A percentile compares a stretch with the other conserved stretches of the same genome.
These are phyloP conservation scores for Venturia canescens DNA, from an alignment of 1,140 invertebrate genomes.

Conservation along the genomic window DNA sequence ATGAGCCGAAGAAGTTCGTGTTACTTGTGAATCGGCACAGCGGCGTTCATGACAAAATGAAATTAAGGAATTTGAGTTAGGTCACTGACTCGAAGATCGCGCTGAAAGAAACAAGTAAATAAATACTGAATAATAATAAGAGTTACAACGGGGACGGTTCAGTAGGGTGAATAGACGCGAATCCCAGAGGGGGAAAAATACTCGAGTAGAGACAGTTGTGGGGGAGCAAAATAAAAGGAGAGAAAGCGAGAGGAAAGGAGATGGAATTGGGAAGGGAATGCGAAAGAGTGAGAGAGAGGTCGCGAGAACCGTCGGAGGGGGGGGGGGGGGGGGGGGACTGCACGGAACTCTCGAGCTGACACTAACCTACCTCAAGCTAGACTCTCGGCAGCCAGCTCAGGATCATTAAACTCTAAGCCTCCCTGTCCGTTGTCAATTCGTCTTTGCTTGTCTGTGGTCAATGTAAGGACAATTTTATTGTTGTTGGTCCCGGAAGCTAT, in stretches of 20 bases:
- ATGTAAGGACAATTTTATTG: neutral
- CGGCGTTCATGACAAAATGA: neutral
- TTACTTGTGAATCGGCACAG: neutral
- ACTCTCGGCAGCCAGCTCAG: constrained; percentile 1
- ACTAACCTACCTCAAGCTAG: constrained; percentile 45
- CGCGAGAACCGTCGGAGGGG: neutral
- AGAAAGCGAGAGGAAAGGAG: neutral
- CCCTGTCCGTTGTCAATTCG: neutral
- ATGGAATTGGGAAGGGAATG: neutral
- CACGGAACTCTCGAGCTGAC: constrained; percentile 20
- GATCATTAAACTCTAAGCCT: constrained; percentile 33
- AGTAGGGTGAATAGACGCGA: constrained; percentile 12
- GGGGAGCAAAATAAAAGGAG: neutral
- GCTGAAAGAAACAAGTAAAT: constrained; percentile 8
- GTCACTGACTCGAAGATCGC: neutral
- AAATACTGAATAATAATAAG: constrained; percentile 16
- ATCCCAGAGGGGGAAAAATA: neutral
- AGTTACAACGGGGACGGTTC: neutral
- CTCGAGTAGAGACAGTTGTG: neutral
- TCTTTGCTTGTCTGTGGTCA: constrained; percentile 1
- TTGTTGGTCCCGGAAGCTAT: constrained; percentile 19
- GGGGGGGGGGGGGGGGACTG: constrained; percentile 14
- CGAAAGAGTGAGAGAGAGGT: neutral
- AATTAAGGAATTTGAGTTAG: neutral
- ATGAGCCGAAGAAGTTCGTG: too few species aligned